Percentiles rank a stretch among this genome's conserved stretches.
Evolutionary conservation across 2,888 invertebrate species (phyloP).

Genomic region (Ligdia adustata): DNA sequence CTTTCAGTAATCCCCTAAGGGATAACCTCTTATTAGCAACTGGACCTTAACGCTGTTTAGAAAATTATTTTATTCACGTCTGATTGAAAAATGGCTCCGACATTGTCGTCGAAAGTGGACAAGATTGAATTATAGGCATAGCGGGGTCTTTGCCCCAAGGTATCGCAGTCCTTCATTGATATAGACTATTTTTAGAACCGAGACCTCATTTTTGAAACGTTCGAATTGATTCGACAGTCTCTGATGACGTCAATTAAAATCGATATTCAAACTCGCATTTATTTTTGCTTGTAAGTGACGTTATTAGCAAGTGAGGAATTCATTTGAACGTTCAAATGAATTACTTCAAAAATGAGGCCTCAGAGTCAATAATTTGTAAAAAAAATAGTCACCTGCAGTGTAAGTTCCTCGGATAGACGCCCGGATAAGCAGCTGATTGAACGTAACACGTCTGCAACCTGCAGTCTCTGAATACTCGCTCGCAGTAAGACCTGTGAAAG

Average conservation of each 20-base stretch:
- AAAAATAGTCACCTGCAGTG: conserved; percentile 86
- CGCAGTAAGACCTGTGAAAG: conserved; percentile 90
- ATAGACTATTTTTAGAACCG: neutral
- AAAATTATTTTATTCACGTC: no score
- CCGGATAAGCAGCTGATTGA: conserved; percentile 96
- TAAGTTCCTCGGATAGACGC: conserved; percentile 94
- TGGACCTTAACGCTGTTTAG: no score
- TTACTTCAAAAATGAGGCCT: no score
- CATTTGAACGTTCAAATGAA: no score
- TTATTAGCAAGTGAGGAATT: no score
- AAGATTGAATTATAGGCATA: conserved; percentile 5
- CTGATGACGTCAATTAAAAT: no score
- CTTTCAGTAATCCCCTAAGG: no score
- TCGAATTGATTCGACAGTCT: no score
- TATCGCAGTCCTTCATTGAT: neutral
- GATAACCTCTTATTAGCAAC: no score
- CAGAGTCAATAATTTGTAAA: no score
- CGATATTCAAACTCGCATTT: no score
- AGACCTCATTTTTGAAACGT: neutral
- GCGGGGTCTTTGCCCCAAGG: conserved; percentile 2
- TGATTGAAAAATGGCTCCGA: conserved; percentile 20
- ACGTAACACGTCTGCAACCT: conserved; percentile 96
- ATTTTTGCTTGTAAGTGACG: no score
- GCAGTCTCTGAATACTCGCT: conserved; percentile 94
- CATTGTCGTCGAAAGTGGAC: conserved; percentile 9